Evolutionary conservation across 1,140 invertebrate species (phyloP), one percentile per base, ranked within the genome.

Genomic region (Plutomurus gul): DNA sequence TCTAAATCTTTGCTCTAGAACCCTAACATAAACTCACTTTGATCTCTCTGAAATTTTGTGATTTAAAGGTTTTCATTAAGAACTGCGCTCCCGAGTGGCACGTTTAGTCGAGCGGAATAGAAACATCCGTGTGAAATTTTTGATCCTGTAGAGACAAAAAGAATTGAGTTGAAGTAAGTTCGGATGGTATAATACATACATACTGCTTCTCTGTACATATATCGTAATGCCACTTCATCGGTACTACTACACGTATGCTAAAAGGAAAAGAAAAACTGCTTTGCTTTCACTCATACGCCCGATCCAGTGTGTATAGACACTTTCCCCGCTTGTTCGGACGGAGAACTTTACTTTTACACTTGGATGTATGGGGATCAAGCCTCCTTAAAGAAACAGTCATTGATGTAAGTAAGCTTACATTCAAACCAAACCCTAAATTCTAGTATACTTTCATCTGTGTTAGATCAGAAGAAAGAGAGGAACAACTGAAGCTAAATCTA

Each of bases 41-140:
- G 76, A 77, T 77, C 56, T 71, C 56, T 40, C 33, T 40, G 20
- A 71, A 70, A 71, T 33, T 77, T 49, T 46, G 13, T 77, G 76
- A 77, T 77, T 77, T 77, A 77, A 77, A 71, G 76, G 56, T 77
- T 65, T 77, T 77, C 76, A 77, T 77, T 77, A 77, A 77, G 76
- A 43, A 30, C 36, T 56, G 4, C 16, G 30, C 75, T 51, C 49
- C 75, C 47, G 49, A 49, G 47, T 76, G 75, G 51, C 37, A 60
- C 75, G 75, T 60, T 76, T 76, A 76, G 47, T 60, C 75, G 49
- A 43, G 27, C 49, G 49, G 75, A 76, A 76, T 76, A 49, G 75
- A 60, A 60, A 76, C 75, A 76, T 76, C 75, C 75, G 75, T 76
- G 75, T 60, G 49, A 60, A 76, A 76, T 76, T 76, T 76, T 76